Percentiles rank a stretch among this genome's conserved stretches.
Evolutionary conservation across 1,140 invertebrate genomes (phyloP).

Genomic region (Acromyrmex echinatior): DNA sequence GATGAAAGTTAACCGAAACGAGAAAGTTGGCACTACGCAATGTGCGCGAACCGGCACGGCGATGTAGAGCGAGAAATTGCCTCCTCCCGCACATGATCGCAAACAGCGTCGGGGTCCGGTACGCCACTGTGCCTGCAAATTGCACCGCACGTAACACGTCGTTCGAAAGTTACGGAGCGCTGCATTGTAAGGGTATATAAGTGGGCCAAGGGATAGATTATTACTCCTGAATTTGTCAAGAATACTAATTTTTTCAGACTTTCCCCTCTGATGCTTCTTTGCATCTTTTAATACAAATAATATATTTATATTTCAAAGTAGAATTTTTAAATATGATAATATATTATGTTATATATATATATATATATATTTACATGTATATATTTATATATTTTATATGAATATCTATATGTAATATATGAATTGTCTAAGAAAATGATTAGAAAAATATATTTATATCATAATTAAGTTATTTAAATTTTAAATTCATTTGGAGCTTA

Average conservation of each 20-base stretch:
- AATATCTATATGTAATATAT: neutral
- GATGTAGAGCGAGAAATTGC: slow-evolving; percentile 29
- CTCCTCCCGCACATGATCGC: neutral
- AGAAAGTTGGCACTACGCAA: slow-evolving; percentile 46
- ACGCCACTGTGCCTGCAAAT: slow-evolving; percentile 34
- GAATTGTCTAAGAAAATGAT: too few relatives aligned
- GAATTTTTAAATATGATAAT: neutral
- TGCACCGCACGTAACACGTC: slow-evolving; percentile 39
- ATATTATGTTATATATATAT: neutral
- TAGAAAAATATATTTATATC: too few relatives aligned
- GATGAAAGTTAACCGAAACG: slow-evolving; percentile 37
- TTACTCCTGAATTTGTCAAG: slow-evolving; percentile 39
- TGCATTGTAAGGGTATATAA: neutral
- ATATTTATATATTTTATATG: neutral
- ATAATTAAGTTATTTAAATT: too few relatives aligned
- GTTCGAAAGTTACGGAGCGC: slow-evolving; percentile 33
- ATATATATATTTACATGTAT: too few relatives aligned
- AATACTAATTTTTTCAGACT: neutral
- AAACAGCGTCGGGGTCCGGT: slow-evolving; percentile 17
- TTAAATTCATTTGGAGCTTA: neutral
- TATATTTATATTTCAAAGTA: neutral
- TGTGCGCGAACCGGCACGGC: neutral
- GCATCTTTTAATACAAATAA: neutral
- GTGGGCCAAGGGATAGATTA: slow-evolving; percentile 15
- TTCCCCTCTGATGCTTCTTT: neutral